Conservation (phyloP, 2,113 vertebrate species). For the Oreotrochilus melanogaster region DNA sequence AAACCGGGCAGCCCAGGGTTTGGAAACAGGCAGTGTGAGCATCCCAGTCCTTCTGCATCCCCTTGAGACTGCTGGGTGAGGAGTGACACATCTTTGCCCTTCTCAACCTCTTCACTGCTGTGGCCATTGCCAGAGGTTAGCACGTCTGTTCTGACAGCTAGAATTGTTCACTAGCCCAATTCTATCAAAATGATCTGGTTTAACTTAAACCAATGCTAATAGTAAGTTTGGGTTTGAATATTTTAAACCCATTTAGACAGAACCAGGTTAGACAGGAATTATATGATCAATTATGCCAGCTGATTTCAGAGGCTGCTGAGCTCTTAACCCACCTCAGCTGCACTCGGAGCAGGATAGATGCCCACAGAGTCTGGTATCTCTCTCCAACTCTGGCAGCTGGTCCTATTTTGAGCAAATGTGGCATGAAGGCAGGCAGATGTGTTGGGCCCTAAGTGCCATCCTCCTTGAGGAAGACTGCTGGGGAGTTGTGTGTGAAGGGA, state of each 20-base stretch:
- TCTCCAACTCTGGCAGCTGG: not conserved
- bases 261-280: constrained; percentile 47
- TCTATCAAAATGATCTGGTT: constrained; percentile 55
- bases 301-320: not conserved
- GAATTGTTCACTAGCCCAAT: constrained; percentile 27
- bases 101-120: not conserved
- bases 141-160: not conserved
- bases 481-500: not conserved
- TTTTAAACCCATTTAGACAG: constrained; percentile 57
- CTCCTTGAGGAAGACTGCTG: not conserved
- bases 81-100: not conserved
- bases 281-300: not conserved
- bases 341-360: not conserved
- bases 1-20: not conserved
- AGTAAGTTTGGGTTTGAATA: constrained; percentile 33
- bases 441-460: not conserved
- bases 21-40: not conserved
- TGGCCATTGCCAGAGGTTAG: not conserved
- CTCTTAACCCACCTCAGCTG: constrained; percentile 6
- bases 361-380: no score
- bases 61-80: not conserved
- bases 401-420: not conserved
- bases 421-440: not conserved
- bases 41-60: not conserved
- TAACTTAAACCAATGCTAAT: constrained; percentile 54